These are phyloP conservation scores for Chlamydotis undulata DNA, from an alignment of 2,113 vertebrate species.

Conservation along the genomic window DNA sequence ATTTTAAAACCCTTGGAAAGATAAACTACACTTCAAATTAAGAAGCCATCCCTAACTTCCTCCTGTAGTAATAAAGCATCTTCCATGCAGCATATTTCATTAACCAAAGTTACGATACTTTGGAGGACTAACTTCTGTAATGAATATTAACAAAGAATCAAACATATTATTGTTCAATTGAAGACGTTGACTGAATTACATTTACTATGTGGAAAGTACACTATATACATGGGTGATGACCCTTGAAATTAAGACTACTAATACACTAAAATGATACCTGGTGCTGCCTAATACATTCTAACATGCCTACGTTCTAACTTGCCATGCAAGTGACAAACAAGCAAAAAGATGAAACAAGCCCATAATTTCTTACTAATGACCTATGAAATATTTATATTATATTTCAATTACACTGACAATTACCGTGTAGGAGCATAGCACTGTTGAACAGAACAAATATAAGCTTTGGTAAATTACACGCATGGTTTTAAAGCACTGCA, in stretches of 20 bases:
- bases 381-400: neutral
- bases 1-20: neutral
- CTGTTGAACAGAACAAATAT: neutral
- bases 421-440: neutral
- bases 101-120: neutral
- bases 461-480: neutral
- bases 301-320: neutral
- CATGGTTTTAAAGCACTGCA: neutral
- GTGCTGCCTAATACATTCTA: neutral
- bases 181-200: neutral
- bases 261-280: slow-evolving; percentile 22
- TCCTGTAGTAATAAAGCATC: neutral
- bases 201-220: neutral
- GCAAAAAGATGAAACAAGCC: neutral
- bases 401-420: neutral
- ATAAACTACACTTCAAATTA: neutral
- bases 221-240: slow-evolving; percentile 19
- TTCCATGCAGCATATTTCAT: neutral
- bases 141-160: neutral
- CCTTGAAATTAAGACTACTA: slow-evolving; percentile 66
- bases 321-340: neutral
- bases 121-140: slow-evolving; percentile 13
- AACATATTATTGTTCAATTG: neutral
- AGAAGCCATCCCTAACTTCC: neutral
- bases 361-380: neutral